Base-by-base conservation (phyloP, 2,888 invertebrate genomes). In the Zaprionus bogoriensis region DNA sequence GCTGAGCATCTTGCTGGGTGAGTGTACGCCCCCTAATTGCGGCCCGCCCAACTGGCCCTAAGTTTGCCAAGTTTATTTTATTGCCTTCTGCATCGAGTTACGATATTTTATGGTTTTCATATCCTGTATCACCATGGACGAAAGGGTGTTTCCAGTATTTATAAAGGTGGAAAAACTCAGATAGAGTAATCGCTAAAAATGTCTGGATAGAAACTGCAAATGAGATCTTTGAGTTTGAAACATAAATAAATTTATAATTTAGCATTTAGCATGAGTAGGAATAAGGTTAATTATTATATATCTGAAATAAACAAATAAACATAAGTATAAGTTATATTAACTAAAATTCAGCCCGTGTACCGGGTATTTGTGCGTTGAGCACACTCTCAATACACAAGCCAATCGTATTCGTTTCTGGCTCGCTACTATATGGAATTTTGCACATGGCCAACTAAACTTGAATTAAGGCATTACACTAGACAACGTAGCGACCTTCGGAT, bases 1-100 rank as follows among this genome's bases (percentile, higher is more conserved):
- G 51, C 64, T 88, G 58, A 74, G 70, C 86, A 66, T 87, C 64
- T 57, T 85, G 32, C 71, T 83, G 58, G 89, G 88, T 89, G 64
- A 84, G 89, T 87, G 23, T 38, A 30, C 6, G 0, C 22, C 22
- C 7, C 19, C 19, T 9, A 10, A 36, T 36, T 7, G 9, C 14
- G 9, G 9, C 20, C 20, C 41, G 19, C 23, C 44, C 42, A 12
- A 25, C 12, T 50, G 23, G 10, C 19, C 23, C 27, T 42, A 58
- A 25, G 46, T 51, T 48, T 62, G 45, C 47, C 25, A 55, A 52
- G 54, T 52, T 59, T 54, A 67, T 77, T 87, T 87, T 69, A 66
- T 81, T 42, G 67, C 22, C 58, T 63, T 87, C 52, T 71, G 67
- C 72, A 75, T 71, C 76, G 77, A 76, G 72, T 85, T 71, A 64